Evolutionary conservation across 2,797 vertebrate species (phyloP).

Genomic region (Hemibagrus guttatus): DNA sequence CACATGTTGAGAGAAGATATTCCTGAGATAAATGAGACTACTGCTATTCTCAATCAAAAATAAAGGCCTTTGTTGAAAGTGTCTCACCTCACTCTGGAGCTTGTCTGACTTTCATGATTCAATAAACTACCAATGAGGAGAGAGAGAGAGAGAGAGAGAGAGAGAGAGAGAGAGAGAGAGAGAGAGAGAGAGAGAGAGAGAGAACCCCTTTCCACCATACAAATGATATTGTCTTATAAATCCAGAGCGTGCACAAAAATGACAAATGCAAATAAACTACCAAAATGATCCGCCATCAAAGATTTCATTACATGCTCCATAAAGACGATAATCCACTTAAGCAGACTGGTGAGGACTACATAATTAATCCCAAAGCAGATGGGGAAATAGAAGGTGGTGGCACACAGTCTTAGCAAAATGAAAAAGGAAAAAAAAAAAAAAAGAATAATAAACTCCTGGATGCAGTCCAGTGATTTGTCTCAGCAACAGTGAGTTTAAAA

Average conservation of each 20-base stretch:
- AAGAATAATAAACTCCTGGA: conserved; percentile 28
- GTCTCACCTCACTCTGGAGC: not conserved
- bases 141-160: not conserved
- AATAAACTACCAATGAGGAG: not conserved
- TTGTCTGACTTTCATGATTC: not conserved
- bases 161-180: not conserved
- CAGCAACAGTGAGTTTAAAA: conserved; percentile 27
- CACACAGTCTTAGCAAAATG: conserved; percentile 11
- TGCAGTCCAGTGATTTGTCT: conserved; percentile 28
- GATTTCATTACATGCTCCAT: conserved; percentile 59
- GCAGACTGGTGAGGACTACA: conserved; percentile 45
- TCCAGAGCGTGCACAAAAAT: conserved; percentile 46
- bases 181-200: not conserved
- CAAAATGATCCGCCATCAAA: conserved; percentile 45
- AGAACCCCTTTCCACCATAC: not conserved
- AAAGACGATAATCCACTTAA: conserved; percentile 53
- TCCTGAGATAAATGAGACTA: not conserved
- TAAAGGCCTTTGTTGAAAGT: not conserved
- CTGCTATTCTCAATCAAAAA: not conserved
- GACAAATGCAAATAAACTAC: conserved; percentile 55
- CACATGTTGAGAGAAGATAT: not conserved
- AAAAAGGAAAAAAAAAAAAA: not conserved
- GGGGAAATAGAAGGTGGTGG: conserved; percentile 34
- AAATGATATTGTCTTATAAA: conserved; percentile 33
- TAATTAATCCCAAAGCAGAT: conserved; percentile 51